Evolutionary conservation across 2,113 vertebrate species (phyloP).

Genomic region (Stercorarius parasiticus): DNA sequence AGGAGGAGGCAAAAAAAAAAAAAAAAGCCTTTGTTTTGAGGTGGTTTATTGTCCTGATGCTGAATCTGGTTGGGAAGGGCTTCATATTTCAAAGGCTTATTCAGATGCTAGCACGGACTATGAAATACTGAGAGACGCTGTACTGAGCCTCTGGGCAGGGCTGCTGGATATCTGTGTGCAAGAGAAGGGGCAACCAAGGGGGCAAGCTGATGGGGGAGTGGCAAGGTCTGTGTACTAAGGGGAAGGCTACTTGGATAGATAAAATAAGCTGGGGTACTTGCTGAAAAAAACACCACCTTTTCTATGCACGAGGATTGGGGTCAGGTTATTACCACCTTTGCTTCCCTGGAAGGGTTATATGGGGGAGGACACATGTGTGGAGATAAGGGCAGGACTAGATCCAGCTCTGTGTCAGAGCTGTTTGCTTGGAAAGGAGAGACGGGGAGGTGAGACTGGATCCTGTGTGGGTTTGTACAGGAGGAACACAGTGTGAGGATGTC

Average conservation of each 20-base stretch:
- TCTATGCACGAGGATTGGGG: not conserved
- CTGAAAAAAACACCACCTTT: not conserved
- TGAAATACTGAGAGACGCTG: not conserved
- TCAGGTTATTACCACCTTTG: not conserved
- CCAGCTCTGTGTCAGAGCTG: not conserved
- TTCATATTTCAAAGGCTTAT: not conserved
- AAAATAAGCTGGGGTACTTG: not conserved
- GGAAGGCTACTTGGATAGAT: not conserved
- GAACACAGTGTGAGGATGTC: fast-evolving
- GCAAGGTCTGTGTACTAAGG: not conserved
- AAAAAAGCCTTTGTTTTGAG: not conserved
- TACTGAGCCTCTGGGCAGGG: not conserved
- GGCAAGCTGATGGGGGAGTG: not conserved
- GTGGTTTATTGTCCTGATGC: not conserved
- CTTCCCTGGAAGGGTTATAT: not conserved
- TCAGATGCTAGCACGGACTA: not conserved
- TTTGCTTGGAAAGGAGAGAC: not conserved
- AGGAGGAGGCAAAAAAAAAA: not conserved
- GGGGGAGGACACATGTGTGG: not conserved
- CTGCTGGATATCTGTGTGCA: not conserved
- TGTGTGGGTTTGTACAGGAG: not conserved
- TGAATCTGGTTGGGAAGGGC: not conserved
- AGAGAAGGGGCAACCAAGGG: not conserved
- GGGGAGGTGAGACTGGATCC: not conserved
- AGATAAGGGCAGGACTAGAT: not conserved